These are phyloP conservation scores for Drosophila atripex DNA, from an alignment of 2,888 invertebrate species.

Conservation along the genomic window DNA sequence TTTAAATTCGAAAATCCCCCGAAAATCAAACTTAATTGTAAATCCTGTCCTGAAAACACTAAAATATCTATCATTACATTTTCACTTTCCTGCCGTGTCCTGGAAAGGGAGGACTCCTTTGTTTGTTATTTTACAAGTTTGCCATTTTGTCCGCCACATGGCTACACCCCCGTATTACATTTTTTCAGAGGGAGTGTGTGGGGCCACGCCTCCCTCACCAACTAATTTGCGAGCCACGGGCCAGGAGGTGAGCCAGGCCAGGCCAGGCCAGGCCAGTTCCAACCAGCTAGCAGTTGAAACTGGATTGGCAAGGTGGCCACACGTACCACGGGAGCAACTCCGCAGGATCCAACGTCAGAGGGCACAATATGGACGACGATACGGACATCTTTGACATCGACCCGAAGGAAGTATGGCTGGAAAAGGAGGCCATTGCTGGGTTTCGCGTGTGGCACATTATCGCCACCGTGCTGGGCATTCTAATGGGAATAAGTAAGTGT, in stretches of 20 bases:
- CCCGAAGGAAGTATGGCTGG: conserved; percentile 89
- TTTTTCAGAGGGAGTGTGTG: conserved; percentile 32
- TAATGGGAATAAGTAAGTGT: conserved; percentile 86
- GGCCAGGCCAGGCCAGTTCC: too few relatives aligned
- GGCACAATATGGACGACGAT: conserved; percentile 65
- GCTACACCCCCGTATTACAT: conserved; percentile 15
- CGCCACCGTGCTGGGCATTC: conserved; percentile 88
- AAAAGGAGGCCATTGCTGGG: conserved; percentile 87
- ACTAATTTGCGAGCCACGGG: conserved; percentile 14
- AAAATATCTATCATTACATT: conserved; percentile 57
- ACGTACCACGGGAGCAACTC: conserved; percentile 46
- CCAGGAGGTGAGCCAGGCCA: conserved; percentile 38
- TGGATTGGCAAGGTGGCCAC: conserved; percentile 57
- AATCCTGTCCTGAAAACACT: conserved; percentile 26
- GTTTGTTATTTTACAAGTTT: conserved; percentile 51
- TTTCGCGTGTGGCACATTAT: conserved; percentile 93
- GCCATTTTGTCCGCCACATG: conserved; percentile 35
- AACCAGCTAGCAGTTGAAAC: conserved; percentile 58
- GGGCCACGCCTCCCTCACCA: conserved; percentile 26
- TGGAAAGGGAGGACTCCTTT: conserved; percentile 16
- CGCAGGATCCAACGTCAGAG: neutral
- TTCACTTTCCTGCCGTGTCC: conserved; percentile 17
- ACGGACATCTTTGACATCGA: conserved; percentile 71
- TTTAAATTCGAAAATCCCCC: too few relatives aligned
- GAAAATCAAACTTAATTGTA: neutral